A percentile compares a stretch with the other conserved stretches of the same genome.
Conservation (phyloP, 2,113 vertebrate species). For the Diadophis punctatus region DNA sequence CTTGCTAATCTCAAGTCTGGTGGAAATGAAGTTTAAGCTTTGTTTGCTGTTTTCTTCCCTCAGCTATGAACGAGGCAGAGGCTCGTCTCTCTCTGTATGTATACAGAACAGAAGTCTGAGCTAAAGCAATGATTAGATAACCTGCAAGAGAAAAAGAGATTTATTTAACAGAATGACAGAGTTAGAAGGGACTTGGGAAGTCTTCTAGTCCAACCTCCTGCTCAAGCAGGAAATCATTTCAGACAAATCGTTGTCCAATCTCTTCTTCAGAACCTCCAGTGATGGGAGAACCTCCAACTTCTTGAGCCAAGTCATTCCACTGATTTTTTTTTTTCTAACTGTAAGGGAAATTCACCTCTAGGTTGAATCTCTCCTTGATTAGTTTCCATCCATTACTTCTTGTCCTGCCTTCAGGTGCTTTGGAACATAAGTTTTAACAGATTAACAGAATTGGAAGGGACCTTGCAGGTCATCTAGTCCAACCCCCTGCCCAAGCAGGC, state of each 20-base stretch:
- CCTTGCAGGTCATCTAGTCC: too few relatives aligned
- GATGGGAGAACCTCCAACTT: not conserved
- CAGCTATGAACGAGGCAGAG: not conserved
- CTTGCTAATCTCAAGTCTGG: not conserved
- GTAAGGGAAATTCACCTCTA: too few relatives aligned
- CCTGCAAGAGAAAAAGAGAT: not conserved
- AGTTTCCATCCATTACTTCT: too few relatives aligned
- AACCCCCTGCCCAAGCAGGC: too few relatives aligned
- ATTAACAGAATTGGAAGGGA: too few relatives aligned
- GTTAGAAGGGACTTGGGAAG: too few relatives aligned
- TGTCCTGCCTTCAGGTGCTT: too few relatives aligned
- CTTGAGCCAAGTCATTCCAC: not conserved
- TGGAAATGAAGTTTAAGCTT: not conserved
- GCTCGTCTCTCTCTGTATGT: rapidly evolving
- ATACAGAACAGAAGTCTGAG: not conserved
- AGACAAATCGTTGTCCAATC: not conserved
- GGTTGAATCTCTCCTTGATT: too few relatives aligned
- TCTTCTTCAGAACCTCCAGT: not conserved
- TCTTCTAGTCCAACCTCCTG: not conserved
- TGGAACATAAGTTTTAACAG: too few relatives aligned
- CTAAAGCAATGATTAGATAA: not conserved
- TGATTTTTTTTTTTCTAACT: not conserved
- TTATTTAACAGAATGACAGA: not conserved
- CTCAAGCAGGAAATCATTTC: not conserved
- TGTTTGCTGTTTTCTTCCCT: not conserved